A percentile compares a stretch with the other conserved stretches of the same genome.
Conservation (phyloP, 2,797 vertebrate species). For the Artibeus lituratus region DNA sequence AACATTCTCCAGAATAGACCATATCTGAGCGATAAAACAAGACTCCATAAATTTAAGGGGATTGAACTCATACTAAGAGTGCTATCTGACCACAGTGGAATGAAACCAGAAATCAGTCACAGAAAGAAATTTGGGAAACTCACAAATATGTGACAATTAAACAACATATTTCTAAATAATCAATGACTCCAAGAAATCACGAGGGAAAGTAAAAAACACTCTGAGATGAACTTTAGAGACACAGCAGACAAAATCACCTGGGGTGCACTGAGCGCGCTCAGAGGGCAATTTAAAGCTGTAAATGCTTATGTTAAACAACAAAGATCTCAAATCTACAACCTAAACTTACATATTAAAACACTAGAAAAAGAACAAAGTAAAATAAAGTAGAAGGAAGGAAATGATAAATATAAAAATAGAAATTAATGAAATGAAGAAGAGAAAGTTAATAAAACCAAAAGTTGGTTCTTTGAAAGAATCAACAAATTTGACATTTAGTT, state of each 20-base stretch:
- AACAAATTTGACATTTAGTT: background rate
- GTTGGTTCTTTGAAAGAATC: background rate
- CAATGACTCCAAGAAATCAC: background rate
- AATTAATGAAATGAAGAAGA: background rate
- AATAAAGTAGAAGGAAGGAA: background rate
- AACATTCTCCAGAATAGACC: background rate
- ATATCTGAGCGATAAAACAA: background rate
- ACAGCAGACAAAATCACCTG: rapidly evolving
- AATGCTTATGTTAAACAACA: background rate
- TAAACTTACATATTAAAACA: background rate
- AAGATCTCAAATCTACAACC: background rate
- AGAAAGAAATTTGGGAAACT: background rate
- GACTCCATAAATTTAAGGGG: background rate
- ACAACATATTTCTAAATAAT: background rate
- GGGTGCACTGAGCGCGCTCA: rapidly evolving
- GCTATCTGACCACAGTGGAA: background rate
- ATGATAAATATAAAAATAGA: background rate
- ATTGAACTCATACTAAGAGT: background rate
- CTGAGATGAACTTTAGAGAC: background rate
- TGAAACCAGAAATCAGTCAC: background rate
- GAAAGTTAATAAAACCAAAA: background rate
- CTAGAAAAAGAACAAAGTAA: background rate
- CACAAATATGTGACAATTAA: background rate
- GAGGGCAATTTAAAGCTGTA: background rate
- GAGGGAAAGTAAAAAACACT: background rate